A percentile compares a stretch with the other conserved stretches of the same genome.
Evolutionary conservation across 2,113 vertebrate genomes (phyloP).

Genomic region (Amphiprion ocellaris): DNA sequence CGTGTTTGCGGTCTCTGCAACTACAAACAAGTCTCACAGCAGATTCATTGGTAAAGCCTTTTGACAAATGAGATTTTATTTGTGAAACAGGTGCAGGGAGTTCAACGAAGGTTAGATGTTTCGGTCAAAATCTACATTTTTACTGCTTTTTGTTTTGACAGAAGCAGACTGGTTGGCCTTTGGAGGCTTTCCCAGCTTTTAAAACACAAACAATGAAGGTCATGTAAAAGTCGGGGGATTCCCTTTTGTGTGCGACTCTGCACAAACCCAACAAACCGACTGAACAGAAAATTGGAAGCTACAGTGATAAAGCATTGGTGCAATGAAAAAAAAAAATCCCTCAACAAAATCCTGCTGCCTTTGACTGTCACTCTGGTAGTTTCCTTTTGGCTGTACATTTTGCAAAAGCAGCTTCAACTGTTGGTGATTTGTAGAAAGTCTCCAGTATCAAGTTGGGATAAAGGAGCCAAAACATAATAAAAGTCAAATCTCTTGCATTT

Average conservation of each 20-base stretch:
- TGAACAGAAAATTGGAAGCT: neutral
- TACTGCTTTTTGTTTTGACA: neutral
- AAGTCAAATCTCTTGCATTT: neutral
- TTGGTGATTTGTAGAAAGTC: neutral
- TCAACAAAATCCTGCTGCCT: neutral
- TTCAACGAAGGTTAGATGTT: neutral
- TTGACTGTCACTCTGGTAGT: neutral
- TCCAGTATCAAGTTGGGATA: neutral
- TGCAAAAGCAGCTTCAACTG: neutral
- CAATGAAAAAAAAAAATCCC: no score
- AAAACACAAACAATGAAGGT: no score
- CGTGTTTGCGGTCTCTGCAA: neutral
- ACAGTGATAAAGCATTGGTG: slow-evolving; percentile 8
- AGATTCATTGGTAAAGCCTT: neutral
- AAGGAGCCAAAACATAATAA: neutral
- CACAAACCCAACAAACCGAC: neutral
- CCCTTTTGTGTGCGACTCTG: neutral
- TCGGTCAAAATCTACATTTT: neutral
- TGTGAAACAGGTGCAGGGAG: neutral
- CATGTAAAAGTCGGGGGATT: no score
- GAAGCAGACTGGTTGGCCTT: neutral
- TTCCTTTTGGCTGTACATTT: neutral
- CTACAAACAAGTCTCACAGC: neutral
- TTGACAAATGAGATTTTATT: neutral
- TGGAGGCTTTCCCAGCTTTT: no score